These are phyloP conservation scores for Halcyon leucocephala DNA, from an alignment of 2,797 vertebrate genomes.

Conservation along the genomic window DNA sequence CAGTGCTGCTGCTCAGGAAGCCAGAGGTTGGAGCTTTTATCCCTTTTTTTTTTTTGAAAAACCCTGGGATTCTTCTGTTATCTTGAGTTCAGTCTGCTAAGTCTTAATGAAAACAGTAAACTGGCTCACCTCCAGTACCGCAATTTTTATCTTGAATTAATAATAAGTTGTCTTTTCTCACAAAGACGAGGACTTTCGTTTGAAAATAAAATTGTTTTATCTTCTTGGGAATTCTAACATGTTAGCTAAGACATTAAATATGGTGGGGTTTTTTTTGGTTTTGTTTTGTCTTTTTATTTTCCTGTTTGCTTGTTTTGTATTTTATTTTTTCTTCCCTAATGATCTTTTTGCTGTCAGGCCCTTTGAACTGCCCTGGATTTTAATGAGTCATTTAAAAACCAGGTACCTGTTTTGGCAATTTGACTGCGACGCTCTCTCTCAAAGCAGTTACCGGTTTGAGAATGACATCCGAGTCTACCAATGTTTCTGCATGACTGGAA, in stretches of 20 bases:
- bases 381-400: neutral
- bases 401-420: neutral
- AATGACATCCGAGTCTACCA: slow-evolving; percentile 57
- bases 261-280: too few relatives aligned
- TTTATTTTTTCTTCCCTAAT: neutral
- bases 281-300: neutral
- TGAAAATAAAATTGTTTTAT: neutral
- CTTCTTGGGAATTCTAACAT: neutral
- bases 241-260: neutral
- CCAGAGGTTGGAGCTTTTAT: neutral
- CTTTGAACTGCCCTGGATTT: slow-evolving; percentile 6
- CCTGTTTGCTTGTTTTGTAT: fast-evolving
- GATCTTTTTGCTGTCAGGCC: neutral
- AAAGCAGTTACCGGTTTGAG: slow-evolving; percentile 35
- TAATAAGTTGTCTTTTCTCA: slow-evolving; percentile 13
- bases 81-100: neutral
- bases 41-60: neutral
- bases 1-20: neutral
- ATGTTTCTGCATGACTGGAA: slow-evolving; percentile 58
- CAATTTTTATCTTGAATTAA: slow-evolving; percentile 39
- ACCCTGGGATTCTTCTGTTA: neutral
- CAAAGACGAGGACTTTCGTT: neutral
- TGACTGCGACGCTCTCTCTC: neutral
- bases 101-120: slow-evolving; percentile 17
- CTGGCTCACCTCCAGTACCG: neutral